Percentiles rank a stretch among this genome's conserved stretches.
These are phyloP conservation scores for Melanogrammus aeglefinus DNA, from an alignment of 2,797 vertebrate genomes.

Conservation along the genomic window DNA sequence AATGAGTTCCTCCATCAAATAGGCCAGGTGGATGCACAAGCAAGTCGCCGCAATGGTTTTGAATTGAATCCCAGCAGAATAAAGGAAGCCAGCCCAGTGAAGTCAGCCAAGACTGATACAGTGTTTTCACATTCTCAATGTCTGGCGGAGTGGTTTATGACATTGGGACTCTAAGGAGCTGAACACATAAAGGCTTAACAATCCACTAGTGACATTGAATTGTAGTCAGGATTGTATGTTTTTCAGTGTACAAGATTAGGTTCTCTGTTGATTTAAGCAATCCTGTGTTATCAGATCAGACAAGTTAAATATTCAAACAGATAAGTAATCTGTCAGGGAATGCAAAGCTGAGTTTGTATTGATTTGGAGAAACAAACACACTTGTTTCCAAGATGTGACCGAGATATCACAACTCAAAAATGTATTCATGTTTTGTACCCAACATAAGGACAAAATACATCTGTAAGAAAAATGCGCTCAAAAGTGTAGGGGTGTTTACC, in stretches of 20 bases:
- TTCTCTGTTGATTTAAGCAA: not conserved
- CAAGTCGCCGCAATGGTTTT: not conserved
- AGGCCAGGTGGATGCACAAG: not conserved
- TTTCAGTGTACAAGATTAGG: not conserved
- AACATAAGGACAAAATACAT: not conserved
- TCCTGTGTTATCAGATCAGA: not conserved
- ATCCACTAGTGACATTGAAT: not conserved
- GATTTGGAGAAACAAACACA: too few relatives aligned
- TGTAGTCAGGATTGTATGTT: not conserved
- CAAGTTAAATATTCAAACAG: not conserved
- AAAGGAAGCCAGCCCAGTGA: not conserved
- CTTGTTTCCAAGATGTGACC: not conserved
- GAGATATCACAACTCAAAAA: not conserved
- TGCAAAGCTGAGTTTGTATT: not conserved
- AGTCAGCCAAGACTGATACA: not conserved
- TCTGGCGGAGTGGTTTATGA: not conserved
- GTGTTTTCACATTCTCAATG: not conserved
- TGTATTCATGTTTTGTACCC: not conserved
- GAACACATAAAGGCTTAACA: not conserved
- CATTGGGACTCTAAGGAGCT: not conserved
- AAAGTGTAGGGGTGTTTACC: not conserved
- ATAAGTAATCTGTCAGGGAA: not conserved
- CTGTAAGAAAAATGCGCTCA: not conserved
- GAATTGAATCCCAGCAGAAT: not conserved
- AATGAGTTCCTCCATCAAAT: not conserved